phyloP scores from a whole-genome alignment of 2,113 vertebrate genomes.

The Chascanopsetta lugubris region DNA sequence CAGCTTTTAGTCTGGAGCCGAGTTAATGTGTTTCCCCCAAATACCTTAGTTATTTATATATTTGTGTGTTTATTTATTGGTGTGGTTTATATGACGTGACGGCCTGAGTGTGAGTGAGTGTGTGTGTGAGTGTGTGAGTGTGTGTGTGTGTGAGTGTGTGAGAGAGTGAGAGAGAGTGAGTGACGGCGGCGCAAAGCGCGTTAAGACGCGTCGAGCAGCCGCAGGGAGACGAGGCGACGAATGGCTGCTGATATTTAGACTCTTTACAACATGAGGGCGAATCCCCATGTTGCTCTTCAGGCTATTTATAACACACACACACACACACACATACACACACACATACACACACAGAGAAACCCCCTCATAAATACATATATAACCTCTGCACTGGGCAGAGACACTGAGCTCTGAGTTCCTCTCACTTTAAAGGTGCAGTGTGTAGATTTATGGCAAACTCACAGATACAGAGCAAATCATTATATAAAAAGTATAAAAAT shows the following conservation, averaged over 20 bases:
- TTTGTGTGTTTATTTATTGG: too few species aligned
- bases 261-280: conserved; percentile 40
- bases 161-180: conserved; percentile 36
- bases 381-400: background rate
- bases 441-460: too few species aligned
- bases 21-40: background rate
- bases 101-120: too few species aligned
- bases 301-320: conserved; percentile 66
- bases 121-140: too few species aligned
- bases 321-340: conserved; percentile 8
- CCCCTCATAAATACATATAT: conserved; percentile 19
- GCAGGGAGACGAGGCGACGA: conserved; percentile 50
- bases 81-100: too few species aligned
- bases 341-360: conserved; percentile 11
- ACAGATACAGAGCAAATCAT: too few species aligned
- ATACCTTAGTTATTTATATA: too few species aligned
- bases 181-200: conserved; percentile 39
- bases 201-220: conserved; percentile 30
- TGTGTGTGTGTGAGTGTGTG: too few species aligned
- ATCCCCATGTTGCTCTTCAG: conserved; percentile 67
- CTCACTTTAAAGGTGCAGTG: background rate
- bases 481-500: too few species aligned
- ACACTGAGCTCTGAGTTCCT: conserved; percentile 8
- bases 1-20: too few species aligned
- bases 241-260: conserved; percentile 68